Evolutionary conservation across 1,140 invertebrate genomes (phyloP).

Genomic region (Drosophila serrata): DNA sequence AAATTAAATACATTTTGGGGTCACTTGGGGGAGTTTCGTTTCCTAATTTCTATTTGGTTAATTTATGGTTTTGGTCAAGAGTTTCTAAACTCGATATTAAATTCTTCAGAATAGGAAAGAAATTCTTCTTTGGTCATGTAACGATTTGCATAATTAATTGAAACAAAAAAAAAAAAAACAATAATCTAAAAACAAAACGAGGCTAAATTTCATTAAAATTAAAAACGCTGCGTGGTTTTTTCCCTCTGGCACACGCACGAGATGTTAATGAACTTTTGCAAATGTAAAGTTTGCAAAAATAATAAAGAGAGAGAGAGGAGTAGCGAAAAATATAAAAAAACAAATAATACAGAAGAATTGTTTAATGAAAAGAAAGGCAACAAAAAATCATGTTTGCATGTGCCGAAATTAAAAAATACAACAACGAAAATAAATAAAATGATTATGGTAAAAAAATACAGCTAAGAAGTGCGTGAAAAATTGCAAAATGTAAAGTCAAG

Average conservation of each 20-base stretch:
- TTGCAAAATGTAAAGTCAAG: conserved; percentile 60
- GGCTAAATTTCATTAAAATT: conserved; percentile 61
- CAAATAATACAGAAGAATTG: conserved; percentile 39
- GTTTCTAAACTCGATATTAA: conserved; percentile 54
- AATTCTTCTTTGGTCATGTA: conserved; percentile 32
- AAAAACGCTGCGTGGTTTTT: conserved; percentile 56
- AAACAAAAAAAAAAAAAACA: conserved; percentile 22
- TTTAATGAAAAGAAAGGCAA: conserved; percentile 63
- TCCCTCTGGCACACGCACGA: conserved; percentile 40
- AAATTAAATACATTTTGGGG: conserved; percentile 33
- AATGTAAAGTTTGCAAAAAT: conserved; percentile 57
- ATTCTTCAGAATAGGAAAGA: conserved; percentile 19
- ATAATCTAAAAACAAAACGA: conserved; percentile 34
- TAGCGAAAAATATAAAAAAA: conserved; percentile 34
- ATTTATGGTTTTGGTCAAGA: conserved; percentile 38
- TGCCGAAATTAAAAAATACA: conserved; percentile 47
- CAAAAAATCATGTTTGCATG: conserved; percentile 67
- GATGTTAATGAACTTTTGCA: conserved; percentile 78
- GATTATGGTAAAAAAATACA: conserved; percentile 31
- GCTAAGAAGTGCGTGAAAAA: conserved; percentile 57
- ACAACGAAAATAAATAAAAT: conserved; percentile 6
- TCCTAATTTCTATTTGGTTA: conserved; percentile 52
- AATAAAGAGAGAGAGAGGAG: conserved; percentile 8
- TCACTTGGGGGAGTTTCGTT: conserved; percentile 49
- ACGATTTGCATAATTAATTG: conserved; percentile 74